Evolutionary conservation across 2,888 invertebrate species (phyloP).

Genomic region (Fabriciana adippe): DNA sequence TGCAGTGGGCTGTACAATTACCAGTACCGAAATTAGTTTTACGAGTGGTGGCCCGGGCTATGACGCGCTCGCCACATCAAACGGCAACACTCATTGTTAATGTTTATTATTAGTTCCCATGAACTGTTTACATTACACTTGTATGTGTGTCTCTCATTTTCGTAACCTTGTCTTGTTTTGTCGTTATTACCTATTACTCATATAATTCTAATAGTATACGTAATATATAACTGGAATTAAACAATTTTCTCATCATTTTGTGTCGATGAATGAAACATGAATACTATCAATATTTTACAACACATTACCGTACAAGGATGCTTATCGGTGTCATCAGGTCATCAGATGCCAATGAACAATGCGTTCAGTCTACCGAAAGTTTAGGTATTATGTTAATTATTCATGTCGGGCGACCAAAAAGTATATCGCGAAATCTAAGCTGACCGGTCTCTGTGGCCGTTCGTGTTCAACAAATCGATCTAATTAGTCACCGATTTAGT

Average conservation of each 20-base stretch:
- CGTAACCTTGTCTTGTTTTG: conserved; percentile 60
- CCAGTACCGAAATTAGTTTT: conserved; percentile 73
- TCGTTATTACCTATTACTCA: conserved; percentile 40
- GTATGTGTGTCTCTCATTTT: conserved; percentile 61
- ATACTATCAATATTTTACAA: conserved; percentile 18
- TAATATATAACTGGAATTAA: background rate
- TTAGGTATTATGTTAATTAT: conserved; percentile 57
- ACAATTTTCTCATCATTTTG: background rate
- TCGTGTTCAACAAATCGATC: conserved; percentile 60
- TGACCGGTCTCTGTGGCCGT: conserved; percentile 62
- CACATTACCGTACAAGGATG: conserved; percentile 50
- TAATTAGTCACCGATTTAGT: conserved; percentile 66
- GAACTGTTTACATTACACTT: conserved; percentile 63
- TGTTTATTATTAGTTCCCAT: conserved; percentile 75
- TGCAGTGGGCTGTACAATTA: conserved; percentile 56
- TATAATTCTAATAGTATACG: conserved; percentile 29
- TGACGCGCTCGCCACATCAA: conserved; percentile 72
- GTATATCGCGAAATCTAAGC: conserved; percentile 56
- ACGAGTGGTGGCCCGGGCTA: conserved; percentile 66
- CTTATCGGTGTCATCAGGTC: conserved; percentile 70
- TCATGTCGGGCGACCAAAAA: conserved; percentile 65
- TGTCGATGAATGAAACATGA: conserved; percentile 9
- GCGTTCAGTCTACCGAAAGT: conserved; percentile 49
- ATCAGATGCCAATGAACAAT: conserved; percentile 57
- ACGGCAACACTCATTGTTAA: conserved; percentile 73